phyloP scores from a whole-genome alignment of 2,888 invertebrate genomes.

The Netelia fuscicornis region DNA sequence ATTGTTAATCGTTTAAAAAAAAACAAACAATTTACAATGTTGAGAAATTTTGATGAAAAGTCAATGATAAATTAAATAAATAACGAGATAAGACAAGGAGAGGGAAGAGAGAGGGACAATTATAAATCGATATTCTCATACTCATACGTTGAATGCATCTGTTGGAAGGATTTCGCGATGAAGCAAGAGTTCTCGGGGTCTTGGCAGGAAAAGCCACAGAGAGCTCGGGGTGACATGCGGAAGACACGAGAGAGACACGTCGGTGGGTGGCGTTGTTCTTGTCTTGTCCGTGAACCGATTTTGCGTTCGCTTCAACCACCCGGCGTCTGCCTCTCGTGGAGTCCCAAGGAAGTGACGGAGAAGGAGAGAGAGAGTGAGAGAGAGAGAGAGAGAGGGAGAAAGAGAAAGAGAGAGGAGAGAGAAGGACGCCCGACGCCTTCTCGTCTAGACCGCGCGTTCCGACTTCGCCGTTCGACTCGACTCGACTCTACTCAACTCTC shows the following conservation, averaged over 20 bases:
- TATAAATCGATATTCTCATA: background rate
- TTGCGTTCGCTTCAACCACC: constrained; percentile 40
- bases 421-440: constrained; percentile 73
- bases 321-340: constrained; percentile 18
- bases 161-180: background rate
- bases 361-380: background rate
- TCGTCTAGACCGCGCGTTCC: constrained; percentile 78
- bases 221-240: constrained; percentile 16
- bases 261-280: constrained; percentile 62
- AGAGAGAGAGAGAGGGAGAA: background rate
- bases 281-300: constrained; percentile 59
- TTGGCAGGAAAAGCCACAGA: constrained; percentile 57
- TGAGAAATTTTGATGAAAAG: no score
- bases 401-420: constrained; percentile 24
- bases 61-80: no score
- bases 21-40: no score
- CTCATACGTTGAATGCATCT: background rate
- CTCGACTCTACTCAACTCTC: constrained; percentile 75
- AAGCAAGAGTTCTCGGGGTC: constrained; percentile 39
- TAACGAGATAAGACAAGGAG: background rate
- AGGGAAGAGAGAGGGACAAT: background rate
- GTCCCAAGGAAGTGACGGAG: constrained; percentile 45
- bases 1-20: no score
- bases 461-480: constrained; percentile 70
- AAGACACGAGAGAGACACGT: constrained; percentile 29